Evolutionary conservation across 2,888 invertebrate species (phyloP), one percentile per base, ranked within the genome.

Genomic region (Eueremaeus valkanovi): DNA sequence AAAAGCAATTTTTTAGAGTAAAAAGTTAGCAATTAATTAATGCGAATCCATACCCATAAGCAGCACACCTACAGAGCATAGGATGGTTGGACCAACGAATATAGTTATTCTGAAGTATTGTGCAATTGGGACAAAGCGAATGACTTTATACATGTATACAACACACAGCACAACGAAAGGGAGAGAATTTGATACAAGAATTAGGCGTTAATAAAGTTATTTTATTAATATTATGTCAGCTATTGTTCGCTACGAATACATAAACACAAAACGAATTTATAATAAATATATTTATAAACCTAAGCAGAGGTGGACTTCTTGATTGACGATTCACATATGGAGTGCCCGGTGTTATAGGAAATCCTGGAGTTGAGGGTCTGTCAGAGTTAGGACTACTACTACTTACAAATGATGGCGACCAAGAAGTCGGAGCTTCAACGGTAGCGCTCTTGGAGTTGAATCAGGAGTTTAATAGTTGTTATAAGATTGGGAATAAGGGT

Each of bases 301-400:
- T 68, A 11, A 21, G 40, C 16, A 68, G 40, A 11, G 68, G 68
- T 24, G 42, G 68, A 68, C 68, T 68, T 68, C 68, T 68, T 24
- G 68, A 68, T 21, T 40, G 36, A 82, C 91, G 90, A 82, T 91
- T 91, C 79, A 89, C 89, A 85, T 91, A 91, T 18, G 93, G 94
- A 9, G 93, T 94, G 81, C 92, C 89, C 76, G 93, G 93, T 81
- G 92, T 91, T 75, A 93, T 92, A 77, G 96, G 95, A 86, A 96
- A 96, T 75, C 92, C 92, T 61, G 96, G 95, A 29, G 95, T 95
- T 83, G 92, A 92, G 33, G 93, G 92, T 77, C 79, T 73, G 31
- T 79, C 79, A 68, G 77, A 78, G n/a, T 76, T 63, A 63, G 77
- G 77, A 45, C 79, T 79, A 73, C 79, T 79, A 29, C 76, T 76